Evolutionary conservation across 1,140 invertebrate species (phyloP).

Genomic region (Sinella curviseta): DNA sequence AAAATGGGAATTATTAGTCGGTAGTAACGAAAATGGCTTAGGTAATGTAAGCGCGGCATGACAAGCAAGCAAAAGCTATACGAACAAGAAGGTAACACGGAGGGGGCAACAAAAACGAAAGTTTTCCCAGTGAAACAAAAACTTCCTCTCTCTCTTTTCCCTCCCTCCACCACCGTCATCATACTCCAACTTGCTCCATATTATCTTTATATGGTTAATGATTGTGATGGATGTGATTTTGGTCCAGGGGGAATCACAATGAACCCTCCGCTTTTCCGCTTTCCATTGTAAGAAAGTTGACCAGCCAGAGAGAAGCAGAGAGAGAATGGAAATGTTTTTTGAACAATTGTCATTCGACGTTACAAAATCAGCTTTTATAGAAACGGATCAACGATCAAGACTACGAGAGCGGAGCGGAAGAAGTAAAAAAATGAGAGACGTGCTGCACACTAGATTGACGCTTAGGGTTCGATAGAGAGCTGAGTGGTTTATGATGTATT

Average conservation of each 20-base stretch:
- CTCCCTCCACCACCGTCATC: not conserved
- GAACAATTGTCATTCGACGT: not conserved
- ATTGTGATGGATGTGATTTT: constrained; percentile 16
- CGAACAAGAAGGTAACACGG: not conserved
- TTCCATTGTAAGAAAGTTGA: constrained; percentile 4
- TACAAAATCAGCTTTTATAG: not conserved
- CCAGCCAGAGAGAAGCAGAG: not conserved
- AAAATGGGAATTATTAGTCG: not conserved
- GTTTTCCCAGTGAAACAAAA: constrained; percentile 6
- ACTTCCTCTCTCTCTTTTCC: not conserved
- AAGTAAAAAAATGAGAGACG: not conserved
- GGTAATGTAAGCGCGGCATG: not conserved
- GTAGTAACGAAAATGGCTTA: not conserved
- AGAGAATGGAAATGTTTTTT: not conserved
- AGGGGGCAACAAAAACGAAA: not conserved
- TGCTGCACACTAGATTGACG: not conserved
- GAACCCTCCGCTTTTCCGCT: constrained; percentile 4
- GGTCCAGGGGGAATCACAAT: constrained; percentile 22
- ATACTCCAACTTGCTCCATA: not conserved
- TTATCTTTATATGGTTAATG: not conserved
- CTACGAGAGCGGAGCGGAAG: not conserved
- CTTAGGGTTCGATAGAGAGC: not conserved
- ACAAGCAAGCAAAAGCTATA: not conserved
- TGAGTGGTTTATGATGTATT: not conserved
- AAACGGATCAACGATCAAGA: not conserved